Conservation (phyloP, 1,140 invertebrate genomes). For the Phymorhynchus buccinoides region DNA sequence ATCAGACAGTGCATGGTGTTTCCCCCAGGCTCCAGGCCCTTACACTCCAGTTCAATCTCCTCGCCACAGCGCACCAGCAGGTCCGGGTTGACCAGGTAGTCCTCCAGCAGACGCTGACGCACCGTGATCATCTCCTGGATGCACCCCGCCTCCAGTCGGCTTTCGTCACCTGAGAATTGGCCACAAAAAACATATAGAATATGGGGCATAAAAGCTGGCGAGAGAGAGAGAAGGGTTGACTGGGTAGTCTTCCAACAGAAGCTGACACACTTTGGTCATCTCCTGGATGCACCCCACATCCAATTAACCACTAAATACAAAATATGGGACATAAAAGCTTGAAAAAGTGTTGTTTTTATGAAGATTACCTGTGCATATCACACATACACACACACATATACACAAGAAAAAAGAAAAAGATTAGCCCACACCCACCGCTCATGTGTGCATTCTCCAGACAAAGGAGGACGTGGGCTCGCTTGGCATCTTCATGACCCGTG, state of each 20-base stretch:
- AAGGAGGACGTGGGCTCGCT: conserved; percentile 90
- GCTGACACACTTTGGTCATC: conserved; percentile 90
- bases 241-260: conserved; percentile 93
- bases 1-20: conserved; percentile 97
- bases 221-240: too few species aligned
- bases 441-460: conserved; percentile 91
- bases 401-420: too few species aligned
- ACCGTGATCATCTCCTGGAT: conserved; percentile 90
- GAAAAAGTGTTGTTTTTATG: too few species aligned
- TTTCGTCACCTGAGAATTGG: background rate
- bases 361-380: too few species aligned
- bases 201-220: too few species aligned
- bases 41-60: conserved; percentile 81
- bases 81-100: conserved; percentile 93
- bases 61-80: conserved; percentile 87
- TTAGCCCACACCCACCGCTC: conserved; percentile 77
- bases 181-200: background rate
- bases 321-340: too few species aligned
- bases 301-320: background rate
- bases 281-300: conserved; percentile 84
- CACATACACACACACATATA: too few species aligned
- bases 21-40: conserved; percentile 82
- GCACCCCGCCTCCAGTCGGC: conserved; percentile 81
- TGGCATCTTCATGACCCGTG: conserved; percentile 82
- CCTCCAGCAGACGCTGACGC: conserved; percentile 90